Percentiles rank a stretch among this genome's conserved stretches.
phyloP scores from a whole-genome alignment of 2,888 invertebrate species.

The Merodon equestris region DNA sequence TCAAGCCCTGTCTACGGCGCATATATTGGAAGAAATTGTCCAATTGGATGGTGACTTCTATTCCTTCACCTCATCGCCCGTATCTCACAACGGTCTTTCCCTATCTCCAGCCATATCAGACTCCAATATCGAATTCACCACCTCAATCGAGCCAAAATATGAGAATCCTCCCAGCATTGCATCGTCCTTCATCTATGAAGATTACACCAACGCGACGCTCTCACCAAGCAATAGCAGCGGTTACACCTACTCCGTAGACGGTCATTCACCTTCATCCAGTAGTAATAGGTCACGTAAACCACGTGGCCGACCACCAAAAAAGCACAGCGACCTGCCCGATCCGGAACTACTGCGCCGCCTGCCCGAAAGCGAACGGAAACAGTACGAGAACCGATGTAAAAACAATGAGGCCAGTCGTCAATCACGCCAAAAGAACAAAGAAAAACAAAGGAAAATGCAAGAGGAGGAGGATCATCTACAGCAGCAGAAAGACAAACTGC shows the following conservation, averaged over 20 bases:
- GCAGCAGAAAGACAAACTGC: constrained; percentile 39
- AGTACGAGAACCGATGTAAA: constrained; percentile 74
- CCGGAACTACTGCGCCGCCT: constrained; percentile 70
- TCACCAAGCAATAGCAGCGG: constrained; percentile 57
- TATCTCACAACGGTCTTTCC: constrained; percentile 1
- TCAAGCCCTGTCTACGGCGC: constrained; percentile 8
- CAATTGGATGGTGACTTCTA: constrained; percentile 8
- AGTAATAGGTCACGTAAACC: constrained; percentile 33
- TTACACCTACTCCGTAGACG: constrained; percentile 52
- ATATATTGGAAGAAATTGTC: constrained; percentile 43
- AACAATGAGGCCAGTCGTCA: constrained; percentile 77
- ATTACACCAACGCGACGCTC: constrained; percentile 40
- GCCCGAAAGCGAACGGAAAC: constrained; percentile 72
- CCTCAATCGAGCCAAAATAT: constrained; percentile 23
- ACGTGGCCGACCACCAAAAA: constrained; percentile 76
- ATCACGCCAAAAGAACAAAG: constrained; percentile 75
- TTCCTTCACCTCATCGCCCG: constrained; percentile 37
- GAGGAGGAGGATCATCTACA: constrained; percentile 69
- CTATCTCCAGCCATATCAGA: constrained; percentile 1
- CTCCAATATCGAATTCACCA: constrained; percentile 3
- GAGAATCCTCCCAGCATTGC: constrained; percentile 54
- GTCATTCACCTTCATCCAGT: constrained; percentile 50
- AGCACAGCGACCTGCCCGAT: constrained; percentile 76
- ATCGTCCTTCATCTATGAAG: constrained; percentile 48
- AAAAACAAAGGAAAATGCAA: constrained; percentile 73